phyloP scores from a whole-genome alignment of 2,888 invertebrate genomes.

The Eupithecia subfuscata region DNA sequence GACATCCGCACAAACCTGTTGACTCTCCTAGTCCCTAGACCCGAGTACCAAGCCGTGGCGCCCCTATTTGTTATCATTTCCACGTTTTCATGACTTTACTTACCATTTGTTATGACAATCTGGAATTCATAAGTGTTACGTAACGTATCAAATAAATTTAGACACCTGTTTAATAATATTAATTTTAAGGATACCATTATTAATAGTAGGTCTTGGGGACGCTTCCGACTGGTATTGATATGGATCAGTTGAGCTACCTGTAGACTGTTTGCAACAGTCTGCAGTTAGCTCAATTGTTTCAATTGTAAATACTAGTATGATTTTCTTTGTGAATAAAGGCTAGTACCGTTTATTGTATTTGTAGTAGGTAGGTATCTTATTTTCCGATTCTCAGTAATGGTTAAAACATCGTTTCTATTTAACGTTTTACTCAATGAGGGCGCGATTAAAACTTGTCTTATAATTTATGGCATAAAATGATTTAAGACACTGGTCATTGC shows the following conservation, averaged over 20 bases:
- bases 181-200: neutral
- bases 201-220: neutral
- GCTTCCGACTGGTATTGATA: too few relatives aligned
- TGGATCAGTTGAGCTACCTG: too few relatives aligned
- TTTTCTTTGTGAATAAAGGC: too few relatives aligned
- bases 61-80: neutral
- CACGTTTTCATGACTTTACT: neutral
- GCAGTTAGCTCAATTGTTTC: too few relatives aligned
- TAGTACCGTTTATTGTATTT: too few relatives aligned
- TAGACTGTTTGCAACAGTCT: too few relatives aligned
- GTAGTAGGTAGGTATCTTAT: neutral
- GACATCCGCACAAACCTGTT: slow-evolving; percentile 65
- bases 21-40: slow-evolving; percentile 53
- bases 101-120: neutral
- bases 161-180: neutral
- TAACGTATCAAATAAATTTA: neutral
- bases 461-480: neutral
- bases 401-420: neutral
- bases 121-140: neutral
- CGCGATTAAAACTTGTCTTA: neutral
- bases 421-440: neutral
- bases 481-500: slow-evolving; percentile 41
- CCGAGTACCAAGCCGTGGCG: neutral
- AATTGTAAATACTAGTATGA: too few relatives aligned
- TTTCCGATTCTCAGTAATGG: neutral